Evolutionary conservation across 2,113 vertebrate genomes (phyloP).

Genomic region (Tachuris rubrigastra): DNA sequence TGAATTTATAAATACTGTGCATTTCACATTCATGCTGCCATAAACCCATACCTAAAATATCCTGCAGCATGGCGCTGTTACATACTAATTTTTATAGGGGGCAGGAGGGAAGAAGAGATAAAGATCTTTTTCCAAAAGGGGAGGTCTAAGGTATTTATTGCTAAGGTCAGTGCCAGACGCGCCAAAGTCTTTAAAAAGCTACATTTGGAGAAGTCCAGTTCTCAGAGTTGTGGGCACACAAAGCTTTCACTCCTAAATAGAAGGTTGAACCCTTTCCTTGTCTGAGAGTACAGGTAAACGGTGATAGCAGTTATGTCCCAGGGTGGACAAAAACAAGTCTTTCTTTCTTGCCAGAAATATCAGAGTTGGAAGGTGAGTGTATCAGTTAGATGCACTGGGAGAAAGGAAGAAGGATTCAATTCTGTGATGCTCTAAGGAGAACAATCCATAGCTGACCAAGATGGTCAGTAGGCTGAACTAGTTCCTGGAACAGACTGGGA

Average conservation of each 20-base stretch:
- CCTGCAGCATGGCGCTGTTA: not conserved
- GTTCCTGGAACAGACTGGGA: not conserved
- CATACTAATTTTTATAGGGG: not conserved
- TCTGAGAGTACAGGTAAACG: not conserved
- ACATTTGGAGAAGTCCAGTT: not conserved
- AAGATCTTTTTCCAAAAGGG: not conserved
- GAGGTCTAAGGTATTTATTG: not conserved
- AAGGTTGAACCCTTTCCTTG: not conserved
- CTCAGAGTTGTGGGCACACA: not conserved
- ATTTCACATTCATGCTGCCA: not conserved
- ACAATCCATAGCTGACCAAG: not conserved
- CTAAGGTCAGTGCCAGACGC: not conserved
- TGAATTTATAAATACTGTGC: not conserved
- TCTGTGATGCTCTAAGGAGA: not conserved
- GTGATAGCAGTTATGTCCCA: not conserved
- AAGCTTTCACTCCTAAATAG: not conserved
- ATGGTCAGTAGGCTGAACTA: not conserved
- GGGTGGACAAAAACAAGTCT: not conserved
- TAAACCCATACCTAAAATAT: not conserved
- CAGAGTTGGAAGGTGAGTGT: not conserved
- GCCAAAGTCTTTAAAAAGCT: not conserved
- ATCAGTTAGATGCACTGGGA: not conserved
- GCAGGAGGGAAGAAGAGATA: not conserved
- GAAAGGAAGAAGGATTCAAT: not conserved
- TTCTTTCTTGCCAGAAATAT: not conserved